Percentiles rank a stretch among this genome's conserved stretches.
Conservation (phyloP, 2,888 invertebrate genomes). For the Eurytoma californica region DNA sequence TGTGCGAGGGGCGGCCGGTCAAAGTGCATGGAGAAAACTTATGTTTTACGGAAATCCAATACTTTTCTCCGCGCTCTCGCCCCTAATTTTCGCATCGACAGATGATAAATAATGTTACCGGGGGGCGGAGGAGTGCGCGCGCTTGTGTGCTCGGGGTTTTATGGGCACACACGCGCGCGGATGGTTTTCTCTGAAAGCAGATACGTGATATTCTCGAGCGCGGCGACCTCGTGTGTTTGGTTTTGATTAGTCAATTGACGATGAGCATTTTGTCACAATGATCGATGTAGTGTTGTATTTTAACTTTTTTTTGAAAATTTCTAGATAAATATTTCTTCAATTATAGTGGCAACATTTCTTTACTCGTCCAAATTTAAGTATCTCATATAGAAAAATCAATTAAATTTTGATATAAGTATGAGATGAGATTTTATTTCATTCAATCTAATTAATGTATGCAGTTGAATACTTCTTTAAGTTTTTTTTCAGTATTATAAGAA, state of each 20-base stretch:
- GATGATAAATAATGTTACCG: conserved; percentile 46
- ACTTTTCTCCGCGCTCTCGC: conserved; percentile 36
- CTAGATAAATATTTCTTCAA: conserved; percentile 1
- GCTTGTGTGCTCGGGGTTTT: not conserved
- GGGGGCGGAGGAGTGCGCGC: not conserved
- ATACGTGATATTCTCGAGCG: conserved; percentile 46
- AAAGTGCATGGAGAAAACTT: conserved; percentile 41
- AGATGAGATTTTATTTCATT: too few species aligned
- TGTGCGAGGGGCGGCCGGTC: not conserved
- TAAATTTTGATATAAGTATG: too few species aligned
- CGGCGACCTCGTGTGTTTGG: conserved; percentile 13
- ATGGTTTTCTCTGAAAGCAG: not conserved
- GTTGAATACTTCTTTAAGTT: too few species aligned
- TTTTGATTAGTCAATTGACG: conserved; percentile 50
- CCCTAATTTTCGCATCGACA: conserved; percentile 53
- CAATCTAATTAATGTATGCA: too few species aligned
- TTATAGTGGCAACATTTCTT: not conserved
- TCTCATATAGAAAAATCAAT: too few species aligned
- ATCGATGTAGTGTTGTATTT: conserved; percentile 27
- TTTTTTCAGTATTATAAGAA: too few species aligned
- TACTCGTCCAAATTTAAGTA: too few species aligned
- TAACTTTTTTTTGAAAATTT: conserved; percentile 8
- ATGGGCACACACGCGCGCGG: not conserved
- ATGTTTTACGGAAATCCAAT: conserved; percentile 56
- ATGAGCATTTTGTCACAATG: conserved; percentile 38